Base-by-base conservation (phyloP, 2,113 vertebrate species). In the Lanius collurio region DNA sequence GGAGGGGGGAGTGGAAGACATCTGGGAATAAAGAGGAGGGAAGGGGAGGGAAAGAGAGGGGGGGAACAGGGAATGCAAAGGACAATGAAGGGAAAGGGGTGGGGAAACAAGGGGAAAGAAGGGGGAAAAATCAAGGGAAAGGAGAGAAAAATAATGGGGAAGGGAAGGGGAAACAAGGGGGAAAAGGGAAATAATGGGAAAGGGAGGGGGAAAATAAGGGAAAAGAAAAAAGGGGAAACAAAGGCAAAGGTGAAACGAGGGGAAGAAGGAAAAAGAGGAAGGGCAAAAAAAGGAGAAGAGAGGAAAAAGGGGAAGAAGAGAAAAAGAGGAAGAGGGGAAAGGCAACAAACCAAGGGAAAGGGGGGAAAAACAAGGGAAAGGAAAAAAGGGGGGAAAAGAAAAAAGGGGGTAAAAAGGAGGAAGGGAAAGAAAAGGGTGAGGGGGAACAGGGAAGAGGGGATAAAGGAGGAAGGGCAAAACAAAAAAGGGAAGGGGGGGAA, bases 151-250 rank as follows among this genome's bases (percentile, higher is more conserved):
- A n/a, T n/a, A n/a, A n/a, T n/a, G 4, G 9, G 1, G 13, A n/a
- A 30, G 24, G 24, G 60, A 26, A 3, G 9, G 0, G 14, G 10
- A 11, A 24, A 11, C 3, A 4, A 13, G 11, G 27, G 26, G 37
- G 7, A 60, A 8, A 9, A 12, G 20, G 8, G 26, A 37, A 60
- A 35, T 5, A 59, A 11, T 15, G 3, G 23, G n/a, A 26, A 23
- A 23, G 15, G 23, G 12, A 47, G 46, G 46, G 26, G 56, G 15
- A 7, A 35, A 59, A n/a, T 2, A 35, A 16, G 9, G 21, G 31
- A 8, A 21, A n/a, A 22, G 19, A 13, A n/a, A n/a, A n/a, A n/a
- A 15, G 9, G 39, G 41, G 23, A 74, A 75, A 7, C 2, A 14
- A 46, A 4, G 33, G 19, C 1, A 59, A 59, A 59, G 11, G 26